Conservation (phyloP, 2,113 vertebrate species). For the Ptilonorhynchus violaceus region DNA sequence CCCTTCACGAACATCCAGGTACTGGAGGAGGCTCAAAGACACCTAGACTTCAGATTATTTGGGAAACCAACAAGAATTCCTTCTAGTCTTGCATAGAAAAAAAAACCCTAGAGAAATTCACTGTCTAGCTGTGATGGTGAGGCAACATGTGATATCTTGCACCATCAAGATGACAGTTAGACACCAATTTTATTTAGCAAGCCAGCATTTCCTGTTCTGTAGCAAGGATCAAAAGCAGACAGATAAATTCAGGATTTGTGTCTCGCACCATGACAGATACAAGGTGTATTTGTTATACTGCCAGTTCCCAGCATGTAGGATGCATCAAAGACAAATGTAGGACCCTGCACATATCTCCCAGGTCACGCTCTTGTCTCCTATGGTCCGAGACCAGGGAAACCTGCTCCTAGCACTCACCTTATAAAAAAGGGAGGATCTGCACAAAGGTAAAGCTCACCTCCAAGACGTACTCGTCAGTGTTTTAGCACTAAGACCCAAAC, state of each 20-base stretch:
- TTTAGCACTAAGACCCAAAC: not conserved
- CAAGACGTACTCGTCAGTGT: not conserved
- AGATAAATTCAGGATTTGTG: not conserved
- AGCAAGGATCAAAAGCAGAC: not conserved
- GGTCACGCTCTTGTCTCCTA: fast-evolving
- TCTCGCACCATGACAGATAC: not conserved
- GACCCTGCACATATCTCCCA: not conserved
- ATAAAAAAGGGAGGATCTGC: not conserved
- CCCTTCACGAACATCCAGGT: not conserved
- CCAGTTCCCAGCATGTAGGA: not conserved
- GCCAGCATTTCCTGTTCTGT: not conserved
- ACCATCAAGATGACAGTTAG: not conserved
- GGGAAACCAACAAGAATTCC: not conserved
- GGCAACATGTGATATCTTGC: not conserved
- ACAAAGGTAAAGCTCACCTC: not conserved
- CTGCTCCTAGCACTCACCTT: not conserved
- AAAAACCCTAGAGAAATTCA: not conserved
- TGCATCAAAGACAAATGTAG: not conserved
- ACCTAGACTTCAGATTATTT: not conserved
- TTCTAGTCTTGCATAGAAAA: not conserved
- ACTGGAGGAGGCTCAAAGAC: not conserved
- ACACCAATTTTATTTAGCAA: not conserved
- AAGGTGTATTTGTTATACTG: not conserved
- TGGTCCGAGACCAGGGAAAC: not conserved
- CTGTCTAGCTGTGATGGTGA: not conserved